Evolutionary conservation across 2,888 invertebrate species (phyloP), one percentile per base, ranked within the genome.

Genomic region (Aelia acuminata): DNA sequence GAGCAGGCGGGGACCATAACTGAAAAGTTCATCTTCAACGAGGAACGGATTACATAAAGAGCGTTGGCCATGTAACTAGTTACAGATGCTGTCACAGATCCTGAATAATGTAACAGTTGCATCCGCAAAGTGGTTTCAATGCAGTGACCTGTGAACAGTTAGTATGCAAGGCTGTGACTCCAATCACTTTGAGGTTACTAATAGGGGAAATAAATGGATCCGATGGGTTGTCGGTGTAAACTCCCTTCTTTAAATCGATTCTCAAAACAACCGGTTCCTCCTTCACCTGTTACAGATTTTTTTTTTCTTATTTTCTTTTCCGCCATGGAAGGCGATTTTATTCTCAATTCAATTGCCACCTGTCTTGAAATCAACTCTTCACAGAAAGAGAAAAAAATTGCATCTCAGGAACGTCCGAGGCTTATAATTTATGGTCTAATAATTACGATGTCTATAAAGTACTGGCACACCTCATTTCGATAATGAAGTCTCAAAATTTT

Each of bases 11-110:
- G 26, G 26, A 26, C 57, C 57, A 57, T 57, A 57, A 57, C 57
- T 57, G 63, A 70, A 35, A 70, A 70, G 63, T 70, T 70, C 63
- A 31, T 70, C 63, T 35, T 20, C 31, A 70, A 70, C 63, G 63
- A 70, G 35, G 63, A 70, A 35, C 31, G 31, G 7, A 35, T 70
- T 70, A 70, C 7, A 70, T 70, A 70, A 63, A 31, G 31, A 35
- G 63, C 20, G 57, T 57, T 26, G 57, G 26, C 57, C 63, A 35
- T 70, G 35, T 70, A 70, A 70, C 63, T 18, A 18, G 63, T 35
- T 70, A 35, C 63, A 20, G 63, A 70, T 35, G 31, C 35, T 70
- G 63, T 70, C 63, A 70, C 63, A 15, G 63, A 18, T 31, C 7
- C 26, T 70, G 35, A 31, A 70, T 70, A 70, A 70, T 35, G 63